These are phyloP conservation scores for Meda fulgida DNA, from an alignment of 2,797 vertebrate genomes.

Conservation along the genomic window DNA sequence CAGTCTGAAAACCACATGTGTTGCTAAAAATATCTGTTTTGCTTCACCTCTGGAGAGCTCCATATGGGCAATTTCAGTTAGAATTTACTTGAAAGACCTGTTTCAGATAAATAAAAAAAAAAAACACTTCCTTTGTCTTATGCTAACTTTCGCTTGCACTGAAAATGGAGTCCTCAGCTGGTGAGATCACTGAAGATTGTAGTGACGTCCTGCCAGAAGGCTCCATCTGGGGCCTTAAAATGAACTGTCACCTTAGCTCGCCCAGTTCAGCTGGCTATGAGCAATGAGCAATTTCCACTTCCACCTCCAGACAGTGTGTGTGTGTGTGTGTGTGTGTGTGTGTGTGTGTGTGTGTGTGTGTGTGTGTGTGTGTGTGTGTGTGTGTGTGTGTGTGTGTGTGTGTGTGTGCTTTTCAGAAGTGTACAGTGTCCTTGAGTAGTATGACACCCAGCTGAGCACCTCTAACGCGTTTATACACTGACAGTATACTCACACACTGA, in stretches of 20 bases:
- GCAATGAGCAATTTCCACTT: slow-evolving; percentile 47
- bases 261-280: slow-evolving; percentile 45
- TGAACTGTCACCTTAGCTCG: slow-evolving; percentile 33
- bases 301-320: slow-evolving; percentile 9
- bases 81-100: slow-evolving; percentile 1
- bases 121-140: neutral
- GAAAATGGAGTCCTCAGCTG: slow-evolving; percentile 39
- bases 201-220: slow-evolving; percentile 30
- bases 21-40: neutral
- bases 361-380: slow-evolving; percentile 25
- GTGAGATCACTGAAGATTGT: slow-evolving; percentile 33
- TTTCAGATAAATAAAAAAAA: slow-evolving; percentile 15
- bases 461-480: slow-evolving; percentile 67
- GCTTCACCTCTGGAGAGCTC: neutral
- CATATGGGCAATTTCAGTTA: neutral
- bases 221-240: slow-evolving; percentile 36
- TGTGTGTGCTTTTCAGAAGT: slow-evolving; percentile 44
- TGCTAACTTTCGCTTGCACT: slow-evolving; percentile 16
- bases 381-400: slow-evolving; percentile 20
- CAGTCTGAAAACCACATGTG: neutral
- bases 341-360: slow-evolving; percentile 22
- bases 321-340: slow-evolving; percentile 9
- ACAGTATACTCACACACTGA: slow-evolving; percentile 34
- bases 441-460: slow-evolving; percentile 63
- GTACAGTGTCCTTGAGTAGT: slow-evolving; percentile 61